These are phyloP conservation scores for Phalacrocorax carbo DNA, from an alignment of 2,113 vertebrate genomes.

Conservation along the genomic window DNA sequence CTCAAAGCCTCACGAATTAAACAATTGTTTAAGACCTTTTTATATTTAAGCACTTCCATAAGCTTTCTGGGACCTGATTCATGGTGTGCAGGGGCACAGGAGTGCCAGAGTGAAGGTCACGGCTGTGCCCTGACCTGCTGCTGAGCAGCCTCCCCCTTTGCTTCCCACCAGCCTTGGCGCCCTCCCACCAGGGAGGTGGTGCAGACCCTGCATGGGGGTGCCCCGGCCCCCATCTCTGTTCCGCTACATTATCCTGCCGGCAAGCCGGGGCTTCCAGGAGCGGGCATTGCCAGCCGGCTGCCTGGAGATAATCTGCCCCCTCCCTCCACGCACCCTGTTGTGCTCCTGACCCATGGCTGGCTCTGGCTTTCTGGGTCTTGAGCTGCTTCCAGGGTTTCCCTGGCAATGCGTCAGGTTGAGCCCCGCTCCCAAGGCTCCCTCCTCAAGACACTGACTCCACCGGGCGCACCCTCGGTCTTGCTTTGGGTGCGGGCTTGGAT, in stretches of 20 bases:
- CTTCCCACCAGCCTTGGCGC: neutral
- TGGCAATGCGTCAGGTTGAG: neutral
- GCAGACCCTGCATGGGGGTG: neutral
- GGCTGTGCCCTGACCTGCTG: neutral
- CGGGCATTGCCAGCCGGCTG: constrained; percentile 24
- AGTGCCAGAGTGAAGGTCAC: neutral
- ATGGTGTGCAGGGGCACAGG: accelerated
- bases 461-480: neutral
- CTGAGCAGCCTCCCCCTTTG: neutral
- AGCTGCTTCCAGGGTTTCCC: constrained; percentile 9
- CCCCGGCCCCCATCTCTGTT: neutral
- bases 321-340: neutral
- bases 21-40: neutral
- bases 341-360: neutral
- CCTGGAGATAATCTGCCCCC: constrained; percentile 49
- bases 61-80: neutral
- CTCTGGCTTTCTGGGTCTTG: neutral
- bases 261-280: neutral
- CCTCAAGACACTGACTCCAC: neutral
- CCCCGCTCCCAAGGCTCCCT: accelerated
- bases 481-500: neutral
- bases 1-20: neutral
- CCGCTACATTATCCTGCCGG: neutral
- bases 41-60: neutral
- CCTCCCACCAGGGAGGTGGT: accelerated